phyloP scores from a whole-genome alignment of 2,888 invertebrate genomes.

The Aphidius colemani region DNA sequence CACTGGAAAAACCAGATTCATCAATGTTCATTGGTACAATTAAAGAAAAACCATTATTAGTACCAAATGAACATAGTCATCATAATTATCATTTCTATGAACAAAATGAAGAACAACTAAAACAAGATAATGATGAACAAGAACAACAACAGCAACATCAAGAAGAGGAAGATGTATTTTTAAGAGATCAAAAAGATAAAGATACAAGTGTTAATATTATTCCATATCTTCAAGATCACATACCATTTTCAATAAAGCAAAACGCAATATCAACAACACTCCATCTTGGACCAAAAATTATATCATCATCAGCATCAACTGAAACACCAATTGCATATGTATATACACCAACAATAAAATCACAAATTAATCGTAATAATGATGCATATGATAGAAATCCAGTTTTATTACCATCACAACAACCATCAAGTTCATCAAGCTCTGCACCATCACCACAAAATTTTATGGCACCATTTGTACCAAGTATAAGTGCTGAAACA shows the following conservation, averaged over 20 bases:
- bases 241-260: constrained; percentile 56
- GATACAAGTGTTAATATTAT: constrained; percentile 58
- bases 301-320: constrained; percentile 49
- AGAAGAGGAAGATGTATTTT: constrained; percentile 34
- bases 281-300: constrained; percentile 37
- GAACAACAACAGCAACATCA: constrained; percentile 34
- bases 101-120: no score
- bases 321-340: constrained; percentile 68
- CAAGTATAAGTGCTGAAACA: constrained; percentile 67
- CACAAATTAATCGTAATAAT: constrained; percentile 40
- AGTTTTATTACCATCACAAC: constrained; percentile 53
- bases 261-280: constrained; percentile 54
- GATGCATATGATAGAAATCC: constrained; percentile 43
- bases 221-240: constrained; percentile 61
- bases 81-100: no score
- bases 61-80: constrained; percentile 50
- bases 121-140: no score
- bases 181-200: constrained; percentile 35
- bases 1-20: constrained; percentile 67
- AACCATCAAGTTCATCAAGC: constrained; percentile 54
- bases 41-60: constrained; percentile 58
- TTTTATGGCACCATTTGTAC: constrained; percentile 73
- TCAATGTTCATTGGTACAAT: constrained; percentile 52
- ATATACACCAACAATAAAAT: constrained; percentile 67
- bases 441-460: constrained; percentile 62